These are phyloP conservation scores for Dastarcus helophoroides DNA, from an alignment of 2,888 invertebrate genomes.

Conservation along the genomic window DNA sequence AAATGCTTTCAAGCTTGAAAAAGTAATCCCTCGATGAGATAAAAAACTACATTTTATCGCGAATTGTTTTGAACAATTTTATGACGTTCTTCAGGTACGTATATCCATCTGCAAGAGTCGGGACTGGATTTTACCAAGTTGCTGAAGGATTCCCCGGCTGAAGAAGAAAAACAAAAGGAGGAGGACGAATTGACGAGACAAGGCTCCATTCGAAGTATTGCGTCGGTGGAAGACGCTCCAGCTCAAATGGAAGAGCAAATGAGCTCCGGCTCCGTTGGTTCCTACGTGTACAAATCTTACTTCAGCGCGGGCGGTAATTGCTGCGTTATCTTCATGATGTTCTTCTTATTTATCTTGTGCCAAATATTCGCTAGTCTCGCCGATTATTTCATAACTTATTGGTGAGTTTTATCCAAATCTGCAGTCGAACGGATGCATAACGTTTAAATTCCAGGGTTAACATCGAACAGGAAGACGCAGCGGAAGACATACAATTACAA, in stretches of 20 bases:
- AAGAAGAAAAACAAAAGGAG: constrained; percentile 13
- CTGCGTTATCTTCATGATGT: constrained; percentile 48
- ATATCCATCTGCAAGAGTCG: constrained; percentile 56
- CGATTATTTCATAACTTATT: constrained; percentile 73
- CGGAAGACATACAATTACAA: background rate
- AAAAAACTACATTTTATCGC: too few relatives aligned
- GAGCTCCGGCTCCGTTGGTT: constrained; percentile 45
- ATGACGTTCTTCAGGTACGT: constrained; percentile 37
- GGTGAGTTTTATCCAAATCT: constrained; percentile 41
- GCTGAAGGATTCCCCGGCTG: constrained; percentile 40
- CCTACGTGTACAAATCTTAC: constrained; percentile 55
- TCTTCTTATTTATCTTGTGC: constrained; percentile 52
- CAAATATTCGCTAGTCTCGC: constrained; percentile 67
- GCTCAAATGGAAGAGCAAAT: constrained; percentile 47
- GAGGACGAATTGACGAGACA: constrained; percentile 26
- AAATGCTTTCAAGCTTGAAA: too few relatives aligned
- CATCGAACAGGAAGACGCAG: constrained; percentile 17
- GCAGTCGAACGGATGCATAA: too few relatives aligned
- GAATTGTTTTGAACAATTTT: too few relatives aligned
- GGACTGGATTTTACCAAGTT: constrained; percentile 70
- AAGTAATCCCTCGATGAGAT: too few relatives aligned
- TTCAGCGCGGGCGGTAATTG: constrained; percentile 63
- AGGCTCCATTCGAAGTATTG: constrained; percentile 43
- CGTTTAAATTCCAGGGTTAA: too few relatives aligned
- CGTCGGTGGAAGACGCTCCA: constrained; percentile 29